phyloP scores from a whole-genome alignment of 2,888 invertebrate species.

The Dexiosoma caninum region DNA sequence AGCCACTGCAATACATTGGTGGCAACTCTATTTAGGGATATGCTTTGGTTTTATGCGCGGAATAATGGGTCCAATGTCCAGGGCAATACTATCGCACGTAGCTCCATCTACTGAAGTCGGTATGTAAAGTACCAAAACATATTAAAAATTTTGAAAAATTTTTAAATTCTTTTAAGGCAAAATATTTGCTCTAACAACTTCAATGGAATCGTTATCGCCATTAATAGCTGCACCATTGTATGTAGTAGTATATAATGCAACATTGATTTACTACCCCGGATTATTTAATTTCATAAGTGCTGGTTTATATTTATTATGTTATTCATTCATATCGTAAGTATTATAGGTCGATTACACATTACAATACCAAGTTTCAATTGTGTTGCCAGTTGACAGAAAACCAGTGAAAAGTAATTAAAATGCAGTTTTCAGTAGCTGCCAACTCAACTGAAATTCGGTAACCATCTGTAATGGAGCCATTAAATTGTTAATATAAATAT shows the following conservation, averaged over 20 bases:
- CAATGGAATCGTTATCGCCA: conserved; percentile 82
- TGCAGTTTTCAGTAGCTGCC: too few relatives aligned
- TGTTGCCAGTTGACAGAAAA: background rate
- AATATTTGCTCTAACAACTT: conserved; percentile 84
- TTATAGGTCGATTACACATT: too few relatives aligned
- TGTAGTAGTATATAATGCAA: conserved; percentile 81
- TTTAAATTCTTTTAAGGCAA: conserved; percentile 77
- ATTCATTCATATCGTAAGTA: conserved; percentile 80
- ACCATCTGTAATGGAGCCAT: too few relatives aligned
- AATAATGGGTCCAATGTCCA: conserved; percentile 76
- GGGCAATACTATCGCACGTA: conserved; percentile 76
- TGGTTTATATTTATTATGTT: conserved; percentile 77
- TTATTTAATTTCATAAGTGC: conserved; percentile 81
- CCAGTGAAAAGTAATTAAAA: too few relatives aligned
- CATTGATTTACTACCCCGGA: conserved; percentile 79
- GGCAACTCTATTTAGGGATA: conserved; percentile 75
- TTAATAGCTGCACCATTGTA: conserved; percentile 82
- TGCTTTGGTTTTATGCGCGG: conserved; percentile 73
- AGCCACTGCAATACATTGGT: conserved; percentile 73
- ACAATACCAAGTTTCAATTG: too few relatives aligned
- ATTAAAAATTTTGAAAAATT: background rate
- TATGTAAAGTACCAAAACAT: conserved; percentile 58
- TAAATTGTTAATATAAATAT: background rate
- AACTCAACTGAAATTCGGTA: too few relatives aligned
- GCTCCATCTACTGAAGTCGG: conserved; percentile 77